Evolutionary conservation across 2,888 invertebrate genomes (phyloP).

Genomic region (Polia nebulosa): DNA sequence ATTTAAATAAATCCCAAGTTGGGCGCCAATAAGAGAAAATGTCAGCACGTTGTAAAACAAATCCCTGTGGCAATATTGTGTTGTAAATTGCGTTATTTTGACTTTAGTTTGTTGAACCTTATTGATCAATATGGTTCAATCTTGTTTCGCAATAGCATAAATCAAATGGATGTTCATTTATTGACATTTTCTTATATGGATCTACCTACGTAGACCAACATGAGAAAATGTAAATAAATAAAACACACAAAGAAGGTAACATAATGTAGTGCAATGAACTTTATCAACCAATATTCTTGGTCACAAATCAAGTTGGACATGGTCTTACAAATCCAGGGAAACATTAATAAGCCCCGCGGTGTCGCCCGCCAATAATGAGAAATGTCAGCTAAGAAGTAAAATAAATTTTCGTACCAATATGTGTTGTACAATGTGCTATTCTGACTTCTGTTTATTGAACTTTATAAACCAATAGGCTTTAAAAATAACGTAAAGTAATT

Average conservation of each 20-base stretch:
- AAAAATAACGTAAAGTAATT: too few species aligned
- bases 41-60: constrained; percentile 4
- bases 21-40: constrained; percentile 47
- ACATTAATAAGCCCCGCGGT: too few species aligned
- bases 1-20: constrained; percentile 55
- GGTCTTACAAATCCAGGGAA: too few species aligned
- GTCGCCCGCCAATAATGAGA: too few species aligned
- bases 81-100: neutral
- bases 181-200: too few species aligned
- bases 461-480: too few species aligned
- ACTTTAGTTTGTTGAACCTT: constrained; percentile 12
- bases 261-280: constrained; percentile 17
- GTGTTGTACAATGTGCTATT: too few species aligned
- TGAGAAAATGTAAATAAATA: neutral
- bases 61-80: constrained; percentile 12
- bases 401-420: too few species aligned
- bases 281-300: constrained; percentile 2
- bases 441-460: too few species aligned
- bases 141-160: constrained; percentile 9
- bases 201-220: constrained; percentile 44
- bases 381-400: neutral
- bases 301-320: too few species aligned
- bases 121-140: constrained; percentile 15
- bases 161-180: too few species aligned
- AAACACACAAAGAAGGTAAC: neutral